A percentile compares a stretch with the other conserved stretches of the same genome.
Evolutionary conservation across 2,888 invertebrate species (phyloP).

Genomic region (Gibbula magus): DNA sequence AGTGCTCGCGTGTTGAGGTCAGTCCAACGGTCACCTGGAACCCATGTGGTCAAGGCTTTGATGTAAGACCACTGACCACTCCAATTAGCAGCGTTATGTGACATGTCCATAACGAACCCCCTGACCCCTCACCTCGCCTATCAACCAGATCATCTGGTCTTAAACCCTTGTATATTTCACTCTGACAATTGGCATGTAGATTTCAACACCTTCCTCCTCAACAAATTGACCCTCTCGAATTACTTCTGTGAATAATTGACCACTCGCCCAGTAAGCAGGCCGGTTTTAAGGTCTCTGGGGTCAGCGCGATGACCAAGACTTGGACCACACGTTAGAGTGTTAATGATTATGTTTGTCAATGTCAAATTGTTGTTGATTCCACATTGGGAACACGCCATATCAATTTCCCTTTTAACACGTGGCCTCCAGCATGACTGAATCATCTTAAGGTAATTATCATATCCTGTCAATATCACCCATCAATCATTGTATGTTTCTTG

Average conservation of each 20-base stretch:
- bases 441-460: not conserved
- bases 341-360: slow-evolving; percentile 21
- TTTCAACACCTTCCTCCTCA: slow-evolving; percentile 12
- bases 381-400: not conserved
- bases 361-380: slow-evolving; percentile 21
- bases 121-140: slow-evolving; percentile 6
- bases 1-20: not conserved
- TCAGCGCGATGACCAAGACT: not conserved
- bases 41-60: not conserved
- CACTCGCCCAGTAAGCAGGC: not conserved
- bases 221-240: slow-evolving; percentile 13
- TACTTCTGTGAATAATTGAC: slow-evolving; percentile 22
- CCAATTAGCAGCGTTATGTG: slow-evolving; percentile 7
- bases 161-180: slow-evolving; percentile 17
- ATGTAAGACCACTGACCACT: slow-evolving; percentile 4
- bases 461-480: not conserved
- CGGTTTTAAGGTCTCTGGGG: not conserved
- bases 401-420: slow-evolving; percentile 16
- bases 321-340: not conserved
- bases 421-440: not conserved
- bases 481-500: not conserved
- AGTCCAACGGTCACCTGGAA: not conserved
- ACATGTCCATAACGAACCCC: not conserved
- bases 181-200: not conserved
- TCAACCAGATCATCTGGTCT: slow-evolving; percentile 1